These are phyloP conservation scores for Acromyrmex heyeri DNA, from an alignment of 1,140 invertebrate species.

Conservation along the genomic window DNA sequence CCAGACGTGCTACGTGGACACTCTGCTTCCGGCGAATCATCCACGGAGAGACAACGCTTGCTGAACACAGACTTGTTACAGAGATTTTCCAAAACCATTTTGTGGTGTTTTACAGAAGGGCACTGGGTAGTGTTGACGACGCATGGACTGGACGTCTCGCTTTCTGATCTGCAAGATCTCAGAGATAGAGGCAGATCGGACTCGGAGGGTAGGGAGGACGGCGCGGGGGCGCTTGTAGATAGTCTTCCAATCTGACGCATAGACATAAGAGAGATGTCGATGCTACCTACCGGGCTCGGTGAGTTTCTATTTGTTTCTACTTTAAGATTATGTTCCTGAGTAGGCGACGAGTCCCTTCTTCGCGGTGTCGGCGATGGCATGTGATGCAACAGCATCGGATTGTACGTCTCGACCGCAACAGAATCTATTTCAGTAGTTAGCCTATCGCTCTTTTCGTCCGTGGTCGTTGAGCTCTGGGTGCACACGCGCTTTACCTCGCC, in stretches of 20 bases:
- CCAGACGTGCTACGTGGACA: slow-evolving; percentile 86
- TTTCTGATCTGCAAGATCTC: slow-evolving; percentile 84
- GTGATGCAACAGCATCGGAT: slow-evolving; percentile 81
- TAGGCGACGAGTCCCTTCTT: slow-evolving; percentile 78
- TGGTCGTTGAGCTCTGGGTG: slow-evolving; percentile 80
- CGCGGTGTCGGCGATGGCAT: slow-evolving; percentile 79
- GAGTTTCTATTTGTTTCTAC: slow-evolving; percentile 71
- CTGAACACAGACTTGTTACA: slow-evolving; percentile 84
- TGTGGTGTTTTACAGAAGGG: slow-evolving; percentile 88
- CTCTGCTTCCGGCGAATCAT: slow-evolving; percentile 84
- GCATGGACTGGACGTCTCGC: slow-evolving; percentile 85
- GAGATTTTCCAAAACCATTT: slow-evolving; percentile 88
- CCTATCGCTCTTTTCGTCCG: slow-evolving; percentile 77
- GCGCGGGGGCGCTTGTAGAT: slow-evolving; percentile 89
- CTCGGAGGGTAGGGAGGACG: slow-evolving; percentile 87
- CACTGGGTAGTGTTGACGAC: slow-evolving; percentile 87
- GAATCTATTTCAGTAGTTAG: slow-evolving; percentile 74
- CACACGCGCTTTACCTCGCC: slow-evolving; percentile 87
- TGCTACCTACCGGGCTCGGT: slow-evolving; percentile 78
- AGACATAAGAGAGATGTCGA: slow-evolving; percentile 80
- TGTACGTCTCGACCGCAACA: slow-evolving; percentile 79
- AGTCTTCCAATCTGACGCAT: slow-evolving; percentile 84
- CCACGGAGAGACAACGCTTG: slow-evolving; percentile 82
- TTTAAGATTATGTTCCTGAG: slow-evolving; percentile 68
- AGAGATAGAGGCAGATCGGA: slow-evolving; percentile 81